phyloP scores from a whole-genome alignment of 2,797 vertebrate genomes.

The Argya squamiceps region DNA sequence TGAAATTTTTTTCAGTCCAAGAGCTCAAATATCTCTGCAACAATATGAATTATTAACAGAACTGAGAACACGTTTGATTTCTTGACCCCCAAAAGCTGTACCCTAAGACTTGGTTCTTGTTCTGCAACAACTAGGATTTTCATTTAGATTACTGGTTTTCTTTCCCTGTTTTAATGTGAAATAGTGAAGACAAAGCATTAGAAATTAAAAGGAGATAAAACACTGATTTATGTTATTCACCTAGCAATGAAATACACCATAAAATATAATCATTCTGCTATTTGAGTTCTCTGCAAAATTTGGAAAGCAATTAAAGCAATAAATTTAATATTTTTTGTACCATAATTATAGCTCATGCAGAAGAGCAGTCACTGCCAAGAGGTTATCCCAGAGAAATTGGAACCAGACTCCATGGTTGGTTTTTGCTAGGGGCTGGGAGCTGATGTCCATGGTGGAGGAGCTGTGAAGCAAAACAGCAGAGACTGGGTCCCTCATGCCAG shows the following conservation, averaged over 20 bases:
- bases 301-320: not conserved
- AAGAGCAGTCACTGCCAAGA: not conserved
- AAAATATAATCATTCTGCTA: not conserved
- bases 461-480: not conserved
- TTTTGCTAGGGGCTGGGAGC: not conserved
- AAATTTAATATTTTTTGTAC: not conserved
- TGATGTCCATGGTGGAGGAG: not conserved
- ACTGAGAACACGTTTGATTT: not conserved
- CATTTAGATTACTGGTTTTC: not conserved
- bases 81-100: not conserved
- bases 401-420: rapidly evolving
- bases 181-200: not conserved
- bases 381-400: not conserved
- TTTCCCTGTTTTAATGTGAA: not conserved
- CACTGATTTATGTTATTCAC: not conserved
- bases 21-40: not conserved
- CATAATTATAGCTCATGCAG: not conserved
- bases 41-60: not conserved
- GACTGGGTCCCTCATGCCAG: rapidly evolving
- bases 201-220: not conserved
- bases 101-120: not conserved
- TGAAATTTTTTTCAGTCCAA: not conserved
- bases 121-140: not conserved
- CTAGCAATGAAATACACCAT: not conserved
- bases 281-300: not conserved